These are phyloP conservation scores for Caenorhabditis afra DNA, from an alignment of 2,888 invertebrate genomes.

Conservation along the genomic window DNA sequence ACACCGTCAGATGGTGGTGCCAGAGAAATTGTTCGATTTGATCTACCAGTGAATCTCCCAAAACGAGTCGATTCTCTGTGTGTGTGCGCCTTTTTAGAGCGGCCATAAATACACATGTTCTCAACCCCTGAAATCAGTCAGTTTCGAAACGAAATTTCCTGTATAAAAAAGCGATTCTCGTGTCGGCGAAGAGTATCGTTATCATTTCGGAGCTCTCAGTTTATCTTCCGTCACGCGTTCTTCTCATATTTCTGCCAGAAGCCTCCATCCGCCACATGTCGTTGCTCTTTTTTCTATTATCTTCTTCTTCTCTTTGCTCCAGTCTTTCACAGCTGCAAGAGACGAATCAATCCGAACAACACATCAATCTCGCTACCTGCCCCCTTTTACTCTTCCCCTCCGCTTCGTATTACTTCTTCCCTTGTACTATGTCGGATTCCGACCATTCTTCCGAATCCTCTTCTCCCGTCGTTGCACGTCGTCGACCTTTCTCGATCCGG, in stretches of 20 bases:
- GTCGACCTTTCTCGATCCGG: constrained; percentile 50
- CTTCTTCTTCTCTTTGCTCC: constrained; percentile 29
- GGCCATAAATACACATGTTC: too few species aligned
- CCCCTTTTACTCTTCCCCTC: constrained; percentile 1
- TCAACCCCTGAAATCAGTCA: too few species aligned
- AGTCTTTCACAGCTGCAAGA: constrained; percentile 7
- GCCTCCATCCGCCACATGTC: constrained; percentile 33
- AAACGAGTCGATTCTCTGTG: too few species aligned
- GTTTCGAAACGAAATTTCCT: neutral
- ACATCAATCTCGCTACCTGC: constrained; percentile 54
- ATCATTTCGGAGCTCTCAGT: constrained; percentile 2
- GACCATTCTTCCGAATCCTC: constrained; percentile 37
- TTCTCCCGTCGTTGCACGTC: constrained; percentile 45
- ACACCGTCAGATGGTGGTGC: constrained; percentile 30
- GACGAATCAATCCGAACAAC: constrained; percentile 47
- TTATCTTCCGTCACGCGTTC: constrained; percentile 30
- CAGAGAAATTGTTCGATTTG: constrained; percentile 41
- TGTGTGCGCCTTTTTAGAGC: too few species aligned
- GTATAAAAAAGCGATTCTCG: neutral
- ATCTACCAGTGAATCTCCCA: constrained; percentile 17
- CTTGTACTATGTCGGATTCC: constrained; percentile 43
- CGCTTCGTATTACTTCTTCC: constrained; percentile 5
- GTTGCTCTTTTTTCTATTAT: constrained; percentile 40
- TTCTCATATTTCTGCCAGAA: constrained; percentile 42
- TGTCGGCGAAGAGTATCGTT: neutral